Conservation (phyloP, 2,888 invertebrate species). For the Anthrax anthrax region DNA sequence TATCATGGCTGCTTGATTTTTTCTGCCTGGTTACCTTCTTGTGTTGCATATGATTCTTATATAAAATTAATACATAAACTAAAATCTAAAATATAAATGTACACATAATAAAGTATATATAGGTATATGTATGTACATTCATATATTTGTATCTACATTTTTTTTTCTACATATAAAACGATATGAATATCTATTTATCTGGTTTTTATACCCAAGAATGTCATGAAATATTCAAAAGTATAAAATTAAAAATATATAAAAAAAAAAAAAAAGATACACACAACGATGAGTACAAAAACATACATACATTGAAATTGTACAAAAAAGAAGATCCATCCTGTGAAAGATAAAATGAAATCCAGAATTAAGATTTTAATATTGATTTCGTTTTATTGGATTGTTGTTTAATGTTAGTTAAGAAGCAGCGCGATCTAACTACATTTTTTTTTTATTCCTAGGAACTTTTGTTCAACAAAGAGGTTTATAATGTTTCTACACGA, state of each 20-base stretch:
- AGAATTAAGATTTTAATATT: conserved; percentile 10
- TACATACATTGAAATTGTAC: not conserved
- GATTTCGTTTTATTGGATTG: conserved; percentile 8
- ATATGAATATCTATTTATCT: not conserved
- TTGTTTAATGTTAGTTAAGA: not conserved
- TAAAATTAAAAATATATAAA: not conserved
- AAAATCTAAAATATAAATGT: too few relatives aligned
- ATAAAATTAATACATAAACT: too few relatives aligned
- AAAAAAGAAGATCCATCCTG: not conserved
- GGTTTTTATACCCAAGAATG: not conserved
- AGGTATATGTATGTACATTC: too few relatives aligned
- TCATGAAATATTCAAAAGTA: conserved; percentile 8
- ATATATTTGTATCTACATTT: too few relatives aligned
- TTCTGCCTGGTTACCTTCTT: not conserved
- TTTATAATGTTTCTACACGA: not conserved
- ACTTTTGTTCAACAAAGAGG: not conserved
- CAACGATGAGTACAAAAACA: too few relatives aligned
- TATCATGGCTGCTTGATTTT: conserved; percentile 1
- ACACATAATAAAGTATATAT: too few relatives aligned
- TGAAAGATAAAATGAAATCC: conserved; percentile 2
- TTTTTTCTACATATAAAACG: too few relatives aligned
- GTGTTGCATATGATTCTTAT: not conserved
- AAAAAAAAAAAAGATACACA: too few relatives aligned
- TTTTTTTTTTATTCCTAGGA: conserved; percentile 2
- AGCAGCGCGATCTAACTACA: not conserved